Evolutionary conservation across 2,888 invertebrate species (phyloP).

Genomic region (Listrodromus nycthemerus): DNA sequence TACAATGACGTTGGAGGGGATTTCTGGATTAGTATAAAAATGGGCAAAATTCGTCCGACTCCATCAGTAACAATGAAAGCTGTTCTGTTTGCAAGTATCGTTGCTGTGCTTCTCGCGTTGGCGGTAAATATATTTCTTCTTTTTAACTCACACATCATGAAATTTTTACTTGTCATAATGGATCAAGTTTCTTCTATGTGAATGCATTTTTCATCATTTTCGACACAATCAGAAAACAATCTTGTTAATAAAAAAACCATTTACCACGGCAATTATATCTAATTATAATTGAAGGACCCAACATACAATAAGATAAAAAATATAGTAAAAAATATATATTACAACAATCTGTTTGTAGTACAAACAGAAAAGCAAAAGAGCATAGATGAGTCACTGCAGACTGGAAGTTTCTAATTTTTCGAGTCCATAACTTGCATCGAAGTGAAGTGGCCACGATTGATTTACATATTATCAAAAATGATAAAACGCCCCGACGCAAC

Average conservation of each 20-base stretch:
- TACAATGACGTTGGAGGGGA: constrained; percentile 1
- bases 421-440: not conserved
- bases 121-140: constrained; percentile 46
- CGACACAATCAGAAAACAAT: not conserved
- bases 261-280: not conserved
- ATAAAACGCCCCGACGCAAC: not conserved
- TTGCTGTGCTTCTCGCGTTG: constrained; percentile 45
- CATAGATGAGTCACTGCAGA: no score
- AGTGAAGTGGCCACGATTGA: not conserved
- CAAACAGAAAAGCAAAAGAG: not conserved
- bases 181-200: not conserved
- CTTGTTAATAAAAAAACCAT: not conserved
- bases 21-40: constrained; percentile 45
- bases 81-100: constrained; percentile 44
- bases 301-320: no score
- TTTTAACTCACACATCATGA: not conserved
- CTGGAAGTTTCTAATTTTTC: not conserved
- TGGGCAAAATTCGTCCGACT: constrained; percentile 1
- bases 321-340: not conserved
- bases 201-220: not conserved
- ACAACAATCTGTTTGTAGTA: not conserved
- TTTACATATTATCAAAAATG: not conserved
- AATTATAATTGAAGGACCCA: no score
- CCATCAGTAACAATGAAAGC: constrained; percentile 52
- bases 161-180: not conserved